These are phyloP conservation scores for Crenichthys baileyi DNA, from an alignment of 2,797 vertebrate species.

Conservation along the genomic window DNA sequence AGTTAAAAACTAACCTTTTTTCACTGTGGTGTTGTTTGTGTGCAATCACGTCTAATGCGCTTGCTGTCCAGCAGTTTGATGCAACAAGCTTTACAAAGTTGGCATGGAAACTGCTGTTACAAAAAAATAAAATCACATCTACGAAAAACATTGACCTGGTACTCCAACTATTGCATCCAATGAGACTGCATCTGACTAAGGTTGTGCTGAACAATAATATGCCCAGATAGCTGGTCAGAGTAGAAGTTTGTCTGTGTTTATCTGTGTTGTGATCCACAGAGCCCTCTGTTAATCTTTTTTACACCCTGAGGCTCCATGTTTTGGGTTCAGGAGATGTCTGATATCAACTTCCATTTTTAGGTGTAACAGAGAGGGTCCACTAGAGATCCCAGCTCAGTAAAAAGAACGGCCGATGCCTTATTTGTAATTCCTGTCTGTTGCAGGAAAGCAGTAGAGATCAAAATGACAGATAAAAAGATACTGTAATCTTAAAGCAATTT, in stretches of 20 bases:
- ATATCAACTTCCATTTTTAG: slow-evolving; percentile 1
- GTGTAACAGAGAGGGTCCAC: background rate
- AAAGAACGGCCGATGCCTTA: background rate
- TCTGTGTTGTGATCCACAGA: background rate
- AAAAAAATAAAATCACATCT: background rate
- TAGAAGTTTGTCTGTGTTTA: background rate
- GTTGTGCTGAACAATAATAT: background rate
- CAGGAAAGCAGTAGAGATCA: background rate
- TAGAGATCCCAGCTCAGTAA: background rate
- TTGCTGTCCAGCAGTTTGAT: background rate
- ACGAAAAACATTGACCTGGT: background rate
- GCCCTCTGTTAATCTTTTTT: background rate
- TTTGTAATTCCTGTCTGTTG: background rate
- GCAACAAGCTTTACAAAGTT: background rate
- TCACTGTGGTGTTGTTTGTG: background rate
- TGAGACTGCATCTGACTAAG: no score
- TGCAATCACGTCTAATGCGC: no score
- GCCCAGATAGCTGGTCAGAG: background rate
- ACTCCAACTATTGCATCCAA: background rate
- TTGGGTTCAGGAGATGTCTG: background rate
- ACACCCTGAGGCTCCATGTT: background rate
- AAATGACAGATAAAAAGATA: background rate
- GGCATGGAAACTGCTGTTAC: background rate
- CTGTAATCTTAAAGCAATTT: background rate
- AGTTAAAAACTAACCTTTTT: background rate